Evolutionary conservation across 2,797 vertebrate species (phyloP).

Genomic region (Sebastes oblongus): DNA sequence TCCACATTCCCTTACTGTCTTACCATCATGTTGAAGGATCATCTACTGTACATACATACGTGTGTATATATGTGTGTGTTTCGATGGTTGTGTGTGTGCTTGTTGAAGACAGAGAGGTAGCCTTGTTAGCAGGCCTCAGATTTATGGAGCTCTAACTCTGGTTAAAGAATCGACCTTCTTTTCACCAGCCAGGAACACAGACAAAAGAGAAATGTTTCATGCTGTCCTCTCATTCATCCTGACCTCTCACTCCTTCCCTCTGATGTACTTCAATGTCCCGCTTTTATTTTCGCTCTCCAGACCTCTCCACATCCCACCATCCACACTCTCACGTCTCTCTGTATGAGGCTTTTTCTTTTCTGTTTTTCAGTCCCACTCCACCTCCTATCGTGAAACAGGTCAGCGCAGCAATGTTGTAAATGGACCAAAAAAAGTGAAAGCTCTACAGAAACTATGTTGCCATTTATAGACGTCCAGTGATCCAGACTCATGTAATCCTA

Average conservation of each 20-base stretch:
- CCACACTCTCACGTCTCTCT: conserved; percentile 7
- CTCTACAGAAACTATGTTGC: conserved; percentile 31
- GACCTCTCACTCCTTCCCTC: conserved; percentile 55
- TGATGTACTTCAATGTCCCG: conserved; percentile 58
- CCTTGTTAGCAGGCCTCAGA: conserved; percentile 62
- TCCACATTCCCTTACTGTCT: neutral
- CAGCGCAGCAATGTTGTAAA: conserved; percentile 24
- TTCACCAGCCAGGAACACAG: conserved; percentile 46
- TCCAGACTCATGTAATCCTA: conserved; percentile 66
- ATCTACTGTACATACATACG: neutral
- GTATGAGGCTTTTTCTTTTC: neutral
- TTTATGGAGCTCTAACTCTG: conserved; percentile 66
- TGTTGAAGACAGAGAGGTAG: conserved; percentile 38
- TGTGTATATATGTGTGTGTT: neutral
- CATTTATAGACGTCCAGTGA: conserved; percentile 49
- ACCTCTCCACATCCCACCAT: conserved; percentile 50
- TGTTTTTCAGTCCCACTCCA: conserved; percentile 5
- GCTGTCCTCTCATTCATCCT: conserved; percentile 65
- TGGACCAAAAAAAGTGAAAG: conserved; percentile 27
- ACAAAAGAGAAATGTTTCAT: conserved; percentile 71
- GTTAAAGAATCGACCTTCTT: conserved; percentile 63
- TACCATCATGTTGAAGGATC: neutral
- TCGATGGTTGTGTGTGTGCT: neutral
- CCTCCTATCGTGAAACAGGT: conserved; percentile 26
- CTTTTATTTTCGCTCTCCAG: conserved; percentile 40